A percentile compares a stretch with the other conserved stretches of the same genome.
Evolutionary conservation across 2,797 vertebrate genomes (phyloP).

Genomic region (Myotis pilosus): DNA sequence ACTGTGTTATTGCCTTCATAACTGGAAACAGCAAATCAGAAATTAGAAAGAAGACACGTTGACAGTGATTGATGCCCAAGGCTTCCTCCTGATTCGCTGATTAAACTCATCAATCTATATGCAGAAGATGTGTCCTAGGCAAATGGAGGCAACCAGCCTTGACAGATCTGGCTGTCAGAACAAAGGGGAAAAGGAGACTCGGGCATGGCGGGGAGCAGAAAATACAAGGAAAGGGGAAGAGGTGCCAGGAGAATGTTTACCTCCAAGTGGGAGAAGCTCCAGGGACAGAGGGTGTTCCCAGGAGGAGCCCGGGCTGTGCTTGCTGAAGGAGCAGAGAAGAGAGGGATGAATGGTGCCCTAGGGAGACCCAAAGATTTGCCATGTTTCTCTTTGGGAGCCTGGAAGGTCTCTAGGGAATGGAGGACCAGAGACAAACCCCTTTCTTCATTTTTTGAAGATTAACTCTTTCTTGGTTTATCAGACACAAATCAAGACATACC

Average conservation of each 20-base stretch:
- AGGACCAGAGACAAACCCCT: background rate
- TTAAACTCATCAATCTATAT: slow-evolving; percentile 99
- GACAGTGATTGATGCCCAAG: slow-evolving; percentile 97
- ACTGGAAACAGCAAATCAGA: slow-evolving; percentile 88
- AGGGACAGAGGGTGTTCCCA: background rate
- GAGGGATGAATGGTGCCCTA: background rate
- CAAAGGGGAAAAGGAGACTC: slow-evolving; percentile 84
- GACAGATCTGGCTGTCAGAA: slow-evolving; percentile 93
- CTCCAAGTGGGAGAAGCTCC: background rate
- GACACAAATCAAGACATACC: background rate
- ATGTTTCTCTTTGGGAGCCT: background rate
- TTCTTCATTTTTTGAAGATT: background rate
- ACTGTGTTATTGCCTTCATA: slow-evolving; percentile 80
- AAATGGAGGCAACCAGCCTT: slow-evolving; percentile 97
- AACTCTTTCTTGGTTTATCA: background rate
- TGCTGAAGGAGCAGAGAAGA: background rate
- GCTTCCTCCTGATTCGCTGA: slow-evolving; percentile 96
- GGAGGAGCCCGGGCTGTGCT: background rate
- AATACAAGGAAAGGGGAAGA: slow-evolving; percentile 34
- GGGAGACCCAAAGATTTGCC: background rate
- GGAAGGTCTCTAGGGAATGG: background rate
- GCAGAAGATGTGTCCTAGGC: slow-evolving; percentile 96
- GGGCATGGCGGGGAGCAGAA: slow-evolving; percentile 51
- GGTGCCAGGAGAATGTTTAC: slow-evolving; percentile 10
- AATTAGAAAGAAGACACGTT: slow-evolving; percentile 86